These are phyloP conservation scores for Eurypyga helias DNA, from an alignment of 2,113 vertebrate species.

Conservation along the genomic window DNA sequence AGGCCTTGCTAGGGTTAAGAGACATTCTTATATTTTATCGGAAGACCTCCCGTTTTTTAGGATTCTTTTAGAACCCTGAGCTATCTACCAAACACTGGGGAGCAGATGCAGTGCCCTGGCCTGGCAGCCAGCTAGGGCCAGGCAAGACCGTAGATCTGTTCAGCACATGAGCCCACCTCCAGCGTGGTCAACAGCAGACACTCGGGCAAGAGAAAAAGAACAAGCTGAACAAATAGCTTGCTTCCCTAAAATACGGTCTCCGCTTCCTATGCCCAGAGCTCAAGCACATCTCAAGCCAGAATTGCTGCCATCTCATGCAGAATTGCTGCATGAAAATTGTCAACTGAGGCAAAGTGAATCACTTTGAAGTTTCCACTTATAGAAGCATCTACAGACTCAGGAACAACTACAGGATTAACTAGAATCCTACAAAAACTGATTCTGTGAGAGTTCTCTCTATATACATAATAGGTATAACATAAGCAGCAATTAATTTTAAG, in stretches of 20 bases:
- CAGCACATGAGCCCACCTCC: background rate
- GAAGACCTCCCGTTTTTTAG: background rate
- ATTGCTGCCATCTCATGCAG: background rate
- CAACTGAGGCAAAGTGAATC: background rate
- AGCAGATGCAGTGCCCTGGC: background rate
- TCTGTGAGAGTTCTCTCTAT: background rate
- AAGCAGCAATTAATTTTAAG: background rate
- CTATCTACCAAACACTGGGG: background rate
- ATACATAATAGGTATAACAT: background rate
- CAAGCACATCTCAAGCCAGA: background rate
- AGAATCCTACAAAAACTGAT: accelerated
- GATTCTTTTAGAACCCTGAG: background rate
- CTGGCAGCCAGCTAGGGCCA: background rate
- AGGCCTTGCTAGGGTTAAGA: background rate
- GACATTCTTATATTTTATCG: background rate
- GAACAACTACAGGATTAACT: background rate
- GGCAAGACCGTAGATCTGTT: background rate
- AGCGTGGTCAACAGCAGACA: background rate
- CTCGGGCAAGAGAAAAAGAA: background rate
- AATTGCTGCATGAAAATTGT: background rate
- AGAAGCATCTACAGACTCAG: background rate
- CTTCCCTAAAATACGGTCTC: background rate
- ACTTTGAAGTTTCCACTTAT: background rate
- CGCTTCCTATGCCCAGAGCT: background rate
- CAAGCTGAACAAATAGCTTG: background rate